Conservation (phyloP, 2,888 invertebrate genomes). For the Ctena decussata region DNA sequence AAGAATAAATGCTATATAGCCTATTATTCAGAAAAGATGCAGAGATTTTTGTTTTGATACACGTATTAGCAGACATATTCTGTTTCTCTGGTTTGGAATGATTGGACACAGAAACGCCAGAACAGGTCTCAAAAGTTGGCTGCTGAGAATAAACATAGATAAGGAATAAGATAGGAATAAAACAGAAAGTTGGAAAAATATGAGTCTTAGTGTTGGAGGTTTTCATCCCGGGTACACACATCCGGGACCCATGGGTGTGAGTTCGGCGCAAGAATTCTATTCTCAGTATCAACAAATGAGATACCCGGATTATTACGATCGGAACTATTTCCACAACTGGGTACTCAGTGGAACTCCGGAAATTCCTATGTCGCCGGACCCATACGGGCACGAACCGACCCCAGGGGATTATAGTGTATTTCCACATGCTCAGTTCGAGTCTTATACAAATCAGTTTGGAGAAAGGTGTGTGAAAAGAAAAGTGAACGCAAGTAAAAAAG, state of each 20-base stretch:
- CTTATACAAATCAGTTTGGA: slow-evolving; percentile 69
- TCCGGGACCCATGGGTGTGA: slow-evolving; percentile 79
- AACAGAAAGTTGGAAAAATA: slow-evolving; percentile 53
- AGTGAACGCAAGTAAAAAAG: slow-evolving; percentile 97
- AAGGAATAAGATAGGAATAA: slow-evolving; percentile 54
- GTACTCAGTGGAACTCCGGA: slow-evolving; percentile 78
- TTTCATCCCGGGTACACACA: slow-evolving; percentile 83
- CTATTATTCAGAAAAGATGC: slow-evolving; percentile 63
- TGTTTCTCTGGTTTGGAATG: slow-evolving; percentile 59
- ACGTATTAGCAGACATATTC: slow-evolving; percentile 60
- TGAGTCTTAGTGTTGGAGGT: slow-evolving; percentile 83
- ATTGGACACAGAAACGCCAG: slow-evolving; percentile 62
- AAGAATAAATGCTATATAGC: slow-evolving; percentile 46
- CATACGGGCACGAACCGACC: slow-evolving; percentile 62
- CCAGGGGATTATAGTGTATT: slow-evolving; percentile 52
- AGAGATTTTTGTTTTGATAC: slow-evolving; percentile 69
- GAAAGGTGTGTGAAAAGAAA: slow-evolving; percentile 80
- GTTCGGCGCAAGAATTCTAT: slow-evolving; percentile 77
- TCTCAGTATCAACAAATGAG: slow-evolving; percentile 76
- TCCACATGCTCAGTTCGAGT: slow-evolving; percentile 49
- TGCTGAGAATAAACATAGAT: slow-evolving; percentile 68
- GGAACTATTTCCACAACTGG: slow-evolving; percentile 82
- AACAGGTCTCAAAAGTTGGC: slow-evolving; percentile 35
- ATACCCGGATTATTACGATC: slow-evolving; percentile 77
- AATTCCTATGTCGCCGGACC: slow-evolving; percentile 74